phyloP scores from a whole-genome alignment of 1,140 invertebrate genomes.

The Tribolium castaneum region DNA sequence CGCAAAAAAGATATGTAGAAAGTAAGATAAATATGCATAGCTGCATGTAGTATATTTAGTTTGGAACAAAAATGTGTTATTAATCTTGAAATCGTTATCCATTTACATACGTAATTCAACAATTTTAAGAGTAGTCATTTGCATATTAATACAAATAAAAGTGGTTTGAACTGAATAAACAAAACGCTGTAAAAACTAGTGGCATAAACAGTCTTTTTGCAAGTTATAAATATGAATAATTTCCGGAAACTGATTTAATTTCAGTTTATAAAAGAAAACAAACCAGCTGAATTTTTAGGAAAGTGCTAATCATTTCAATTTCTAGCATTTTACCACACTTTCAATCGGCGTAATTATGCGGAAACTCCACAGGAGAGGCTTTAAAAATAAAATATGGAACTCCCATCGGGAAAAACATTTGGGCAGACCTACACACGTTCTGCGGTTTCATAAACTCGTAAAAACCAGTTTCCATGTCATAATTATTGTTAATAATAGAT shows the following conservation, averaged over 20 bases:
- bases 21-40: background rate
- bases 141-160: background rate
- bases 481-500: slow-evolving; percentile 25
- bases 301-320: background rate
- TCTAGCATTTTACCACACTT: background rate
- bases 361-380: background rate
- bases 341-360: background rate
- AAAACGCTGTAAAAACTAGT: background rate
- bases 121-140: background rate
- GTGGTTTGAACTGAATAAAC: background rate
- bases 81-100: background rate
- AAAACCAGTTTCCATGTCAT: slow-evolving; percentile 9
- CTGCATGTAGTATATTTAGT: background rate
- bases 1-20: background rate
- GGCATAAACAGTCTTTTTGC: background rate
- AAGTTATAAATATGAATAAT: background rate
- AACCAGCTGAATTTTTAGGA: background rate
- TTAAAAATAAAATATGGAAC: background rate
- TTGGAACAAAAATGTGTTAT: background rate
- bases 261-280: background rate
- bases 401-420: no score
- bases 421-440: background rate
- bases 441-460: background rate
- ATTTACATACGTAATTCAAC: background rate
- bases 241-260: background rate